A percentile compares a stretch with the other conserved stretches of the same genome.
These are phyloP conservation scores for Tenualosa thibaudeaui DNA, from an alignment of 2,797 vertebrate species.

Conservation along the genomic window DNA sequence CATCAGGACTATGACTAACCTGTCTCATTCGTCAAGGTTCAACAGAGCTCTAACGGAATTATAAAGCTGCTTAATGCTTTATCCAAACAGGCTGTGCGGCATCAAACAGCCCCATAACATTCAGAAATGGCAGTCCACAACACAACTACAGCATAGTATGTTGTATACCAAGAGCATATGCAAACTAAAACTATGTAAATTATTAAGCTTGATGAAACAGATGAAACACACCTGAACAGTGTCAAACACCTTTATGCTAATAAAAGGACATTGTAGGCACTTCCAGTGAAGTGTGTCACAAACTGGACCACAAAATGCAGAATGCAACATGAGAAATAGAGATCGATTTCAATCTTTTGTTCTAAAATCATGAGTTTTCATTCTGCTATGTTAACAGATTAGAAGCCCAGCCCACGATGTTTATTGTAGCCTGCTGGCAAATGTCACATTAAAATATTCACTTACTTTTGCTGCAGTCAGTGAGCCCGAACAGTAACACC, in stretches of 20 bases:
- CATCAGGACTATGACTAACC: neutral
- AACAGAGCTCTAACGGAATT: neutral
- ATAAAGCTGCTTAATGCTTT: slow-evolving; percentile 23
- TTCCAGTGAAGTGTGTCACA: neutral
- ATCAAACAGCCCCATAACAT: neutral
- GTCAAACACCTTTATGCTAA: neutral
- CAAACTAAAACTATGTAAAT: no score
- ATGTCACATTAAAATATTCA: slow-evolving; percentile 16
- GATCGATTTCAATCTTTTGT: neutral
- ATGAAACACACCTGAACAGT: neutral
- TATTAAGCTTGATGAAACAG: neutral
- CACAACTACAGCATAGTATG: no score
- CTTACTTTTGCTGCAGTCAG: slow-evolving; percentile 50
- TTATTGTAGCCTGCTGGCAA: neutral
- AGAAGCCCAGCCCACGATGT: neutral
- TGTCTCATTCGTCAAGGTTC: neutral
- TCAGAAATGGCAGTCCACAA: neutral
- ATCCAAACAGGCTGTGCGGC: slow-evolving; percentile 1
- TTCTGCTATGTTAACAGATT: neutral
- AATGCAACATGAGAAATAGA: neutral
- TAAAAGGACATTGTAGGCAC: neutral
- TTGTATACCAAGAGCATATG: no score
- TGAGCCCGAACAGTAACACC: slow-evolving; percentile 34
- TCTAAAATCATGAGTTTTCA: neutral
- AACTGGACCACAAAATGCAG: neutral